These are phyloP conservation scores for Melieria omissa DNA, from an alignment of 2,888 invertebrate genomes.

Conservation along the genomic window DNA sequence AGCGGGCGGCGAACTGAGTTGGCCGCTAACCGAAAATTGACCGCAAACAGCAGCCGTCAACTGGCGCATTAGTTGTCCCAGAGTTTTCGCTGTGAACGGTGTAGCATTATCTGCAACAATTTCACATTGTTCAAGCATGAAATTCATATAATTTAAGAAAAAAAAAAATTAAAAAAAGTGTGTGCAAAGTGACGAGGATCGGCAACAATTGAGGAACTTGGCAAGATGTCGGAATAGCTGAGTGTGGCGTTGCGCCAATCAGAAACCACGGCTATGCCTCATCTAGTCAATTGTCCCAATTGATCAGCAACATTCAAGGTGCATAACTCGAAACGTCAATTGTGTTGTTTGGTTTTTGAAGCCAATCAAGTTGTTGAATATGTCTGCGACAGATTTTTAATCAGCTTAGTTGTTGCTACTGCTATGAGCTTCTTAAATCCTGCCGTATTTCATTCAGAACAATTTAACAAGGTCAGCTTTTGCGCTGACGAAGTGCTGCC, in stretches of 20 bases:
- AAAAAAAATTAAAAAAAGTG: not conserved
- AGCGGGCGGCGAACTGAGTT: too few relatives aligned
- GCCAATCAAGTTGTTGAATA: not conserved
- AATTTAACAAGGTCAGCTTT: too few relatives aligned
- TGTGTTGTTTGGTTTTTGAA: not conserved
- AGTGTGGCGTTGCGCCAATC: conserved; percentile 51
- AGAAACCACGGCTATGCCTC: conserved; percentile 63
- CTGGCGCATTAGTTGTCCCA: conserved; percentile 28
- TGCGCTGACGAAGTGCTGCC: too few relatives aligned
- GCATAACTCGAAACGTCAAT: not conserved
- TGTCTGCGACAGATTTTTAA: too few relatives aligned
- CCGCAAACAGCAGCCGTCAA: too few relatives aligned
- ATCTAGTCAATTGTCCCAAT: conserved; percentile 65
- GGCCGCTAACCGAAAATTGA: too few relatives aligned
- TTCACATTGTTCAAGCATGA: not conserved
- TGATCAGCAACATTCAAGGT: conserved; percentile 46
- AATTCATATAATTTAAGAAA: not conserved
- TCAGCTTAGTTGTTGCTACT: too few relatives aligned
- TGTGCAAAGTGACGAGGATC: not conserved
- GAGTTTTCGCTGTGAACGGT: conserved; percentile 33
- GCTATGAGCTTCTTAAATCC: too few relatives aligned
- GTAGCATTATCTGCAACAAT: not conserved
- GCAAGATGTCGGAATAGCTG: conserved; percentile 67
- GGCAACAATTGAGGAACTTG: conserved; percentile 59
- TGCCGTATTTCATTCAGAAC: too few relatives aligned